A percentile compares a stretch with the other conserved stretches of the same genome.
These are phyloP conservation scores for Notothenia coriiceps DNA, from an alignment of 2,113 vertebrate species.

Conservation along the genomic window DNA sequence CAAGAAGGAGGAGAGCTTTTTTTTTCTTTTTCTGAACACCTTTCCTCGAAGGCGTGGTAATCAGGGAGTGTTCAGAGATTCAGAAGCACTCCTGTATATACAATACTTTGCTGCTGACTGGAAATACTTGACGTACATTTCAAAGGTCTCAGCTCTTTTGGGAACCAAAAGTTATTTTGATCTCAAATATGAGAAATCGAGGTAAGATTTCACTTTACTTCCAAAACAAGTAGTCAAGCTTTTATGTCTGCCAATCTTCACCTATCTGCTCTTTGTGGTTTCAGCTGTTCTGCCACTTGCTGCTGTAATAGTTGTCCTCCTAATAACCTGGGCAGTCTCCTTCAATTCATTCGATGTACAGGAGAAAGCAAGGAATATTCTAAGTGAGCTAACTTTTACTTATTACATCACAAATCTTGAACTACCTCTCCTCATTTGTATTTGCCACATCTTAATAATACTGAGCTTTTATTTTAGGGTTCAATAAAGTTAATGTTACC, in stretches of 20 bases:
- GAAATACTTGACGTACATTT: conserved; percentile 20
- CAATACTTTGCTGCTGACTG: not conserved
- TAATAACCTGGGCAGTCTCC: conserved; percentile 54
- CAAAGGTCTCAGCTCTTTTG: conserved; percentile 17
- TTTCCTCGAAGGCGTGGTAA: not conserved
- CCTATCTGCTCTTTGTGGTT: conserved; percentile 2
- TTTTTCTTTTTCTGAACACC: not conserved
- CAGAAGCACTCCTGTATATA: conserved; percentile 10
- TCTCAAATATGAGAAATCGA: conserved; percentile 59
- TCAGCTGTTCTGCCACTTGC: conserved; percentile 37
- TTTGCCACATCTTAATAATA: not conserved
- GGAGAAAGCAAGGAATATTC: not conserved
- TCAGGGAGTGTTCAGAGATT: conserved; percentile 4
- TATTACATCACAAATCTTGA: not conserved
- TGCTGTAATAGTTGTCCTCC: conserved; percentile 29
- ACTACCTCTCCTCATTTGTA: not conserved
- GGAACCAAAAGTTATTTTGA: not conserved
- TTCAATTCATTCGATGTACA: conserved; percentile 8
- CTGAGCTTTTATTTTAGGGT: conserved; percentile 14
- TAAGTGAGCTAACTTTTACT: conserved; percentile 55
- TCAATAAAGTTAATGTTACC: accelerated
- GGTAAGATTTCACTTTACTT: conserved; percentile 60
- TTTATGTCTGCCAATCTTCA: not conserved
- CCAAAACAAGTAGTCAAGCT: not conserved
- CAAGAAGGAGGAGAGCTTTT: conserved; percentile 1